Percentiles rank a stretch among this genome's conserved stretches.
Evolutionary conservation across 2,797 vertebrate genomes (phyloP).

Genomic region (Alca torda): DNA sequence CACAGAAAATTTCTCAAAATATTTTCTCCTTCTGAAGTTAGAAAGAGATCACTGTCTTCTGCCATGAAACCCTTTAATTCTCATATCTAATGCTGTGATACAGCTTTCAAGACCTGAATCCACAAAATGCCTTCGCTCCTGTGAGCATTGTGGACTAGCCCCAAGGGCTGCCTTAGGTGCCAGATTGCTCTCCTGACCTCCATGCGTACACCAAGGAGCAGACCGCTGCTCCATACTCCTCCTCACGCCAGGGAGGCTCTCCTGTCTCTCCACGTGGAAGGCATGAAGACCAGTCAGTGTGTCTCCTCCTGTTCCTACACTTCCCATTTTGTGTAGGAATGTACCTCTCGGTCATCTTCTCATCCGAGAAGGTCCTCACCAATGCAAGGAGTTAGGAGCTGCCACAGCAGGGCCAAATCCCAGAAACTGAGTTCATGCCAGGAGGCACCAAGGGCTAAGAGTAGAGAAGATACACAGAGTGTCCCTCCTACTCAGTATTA

Average conservation of each 20-base stretch:
- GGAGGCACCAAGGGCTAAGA: background rate
- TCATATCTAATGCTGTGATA: background rate
- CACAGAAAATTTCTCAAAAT: background rate
- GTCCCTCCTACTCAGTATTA: background rate
- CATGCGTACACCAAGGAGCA: background rate
- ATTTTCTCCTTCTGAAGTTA: background rate
- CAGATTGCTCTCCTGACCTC: background rate
- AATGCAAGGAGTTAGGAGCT: background rate
- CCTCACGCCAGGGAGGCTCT: background rate
- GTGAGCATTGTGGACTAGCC: background rate
- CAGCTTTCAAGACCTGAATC: background rate
- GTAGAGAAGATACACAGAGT: background rate
- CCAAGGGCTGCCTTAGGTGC: background rate
- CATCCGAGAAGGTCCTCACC: background rate
- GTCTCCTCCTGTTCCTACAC: background rate
- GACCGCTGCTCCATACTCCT: background rate
- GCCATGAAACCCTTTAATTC: background rate
- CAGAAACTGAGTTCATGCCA: background rate
- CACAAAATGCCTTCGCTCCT: background rate
- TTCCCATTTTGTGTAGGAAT: background rate
- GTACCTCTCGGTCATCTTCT: background rate
- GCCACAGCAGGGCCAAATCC: background rate
- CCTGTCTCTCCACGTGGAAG: background rate
- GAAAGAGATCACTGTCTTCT: background rate
- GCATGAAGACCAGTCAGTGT: background rate